Base-by-base conservation (phyloP, 92 coral and sea anemone species). In the Siderastrea siderea region DNA sequence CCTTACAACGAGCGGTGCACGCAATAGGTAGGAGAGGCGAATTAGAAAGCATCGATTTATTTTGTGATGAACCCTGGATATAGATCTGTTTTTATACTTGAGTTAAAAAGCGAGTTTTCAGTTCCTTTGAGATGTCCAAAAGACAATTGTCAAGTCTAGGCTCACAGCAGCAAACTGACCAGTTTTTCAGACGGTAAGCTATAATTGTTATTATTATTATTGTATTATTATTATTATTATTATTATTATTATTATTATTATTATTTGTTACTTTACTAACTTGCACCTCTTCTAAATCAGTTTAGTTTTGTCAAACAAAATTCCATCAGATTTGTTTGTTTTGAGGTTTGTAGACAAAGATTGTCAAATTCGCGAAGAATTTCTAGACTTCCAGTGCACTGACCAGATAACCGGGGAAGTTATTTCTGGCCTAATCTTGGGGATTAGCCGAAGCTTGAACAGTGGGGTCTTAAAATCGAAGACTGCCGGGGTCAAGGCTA, bases 381-480 rank as follows among this genome's bases (percentile, higher is more conserved):
- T 86, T 86, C 49, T 90, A 47, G 93, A 87, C 54, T 86, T 90
- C 49, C 68, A 15, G 48, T 51, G 48, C 68, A 84, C 81, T 17
- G 80, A 86, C 19, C 68, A 91, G 26, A 86, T 70, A 47, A 80
- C 94, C 38, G 94, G 94, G n/a, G 84, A 73, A 55, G 87, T 87
- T 7, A 79, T 79, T n/a, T 79, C 72, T 8, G 7, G 2, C 46
- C 16, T 79, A 43, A 90, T 86, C 78, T 26, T 73, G 17, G 87
- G 67, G n/a, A n/a, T n/a, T n/a, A n/a, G n/a, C n/a, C n/a, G 59
- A 66, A 80, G 67, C 69, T 90, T 2, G 81, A 71, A 15, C 63
- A 80, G 53, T n/a, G n/a, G n/a, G n/a, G n/a, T n/a, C n/a, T n/a
- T n/a, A n/a, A n/a, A n/a, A n/a, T n/a, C n/a, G n/a, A n/a, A n/a